Percentiles rank a stretch among this genome's conserved stretches.
These are phyloP conservation scores for Campaea margaritaria DNA, from an alignment of 2,888 invertebrate species.

Conservation along the genomic window DNA sequence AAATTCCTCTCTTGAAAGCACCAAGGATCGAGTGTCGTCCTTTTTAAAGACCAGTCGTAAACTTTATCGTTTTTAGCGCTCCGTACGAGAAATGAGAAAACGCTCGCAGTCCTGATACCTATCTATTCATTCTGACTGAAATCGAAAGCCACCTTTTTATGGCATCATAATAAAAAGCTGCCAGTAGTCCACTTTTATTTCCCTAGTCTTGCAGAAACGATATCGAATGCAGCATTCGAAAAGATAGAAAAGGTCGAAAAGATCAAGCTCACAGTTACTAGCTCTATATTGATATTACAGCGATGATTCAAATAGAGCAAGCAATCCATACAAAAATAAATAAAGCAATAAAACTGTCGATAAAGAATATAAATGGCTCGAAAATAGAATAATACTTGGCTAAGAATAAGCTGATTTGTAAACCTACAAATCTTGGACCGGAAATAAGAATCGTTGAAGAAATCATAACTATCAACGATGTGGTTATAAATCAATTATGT, in stretches of 20 bases:
- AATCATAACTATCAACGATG: constrained; percentile 34
- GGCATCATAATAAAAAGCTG: constrained; percentile 44
- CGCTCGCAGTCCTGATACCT: constrained; percentile 45
- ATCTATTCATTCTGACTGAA: constrained; percentile 43
- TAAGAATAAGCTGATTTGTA: constrained; percentile 33
- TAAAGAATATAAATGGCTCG: constrained; percentile 31
- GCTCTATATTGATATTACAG: constrained; percentile 18
- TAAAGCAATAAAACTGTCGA: constrained; percentile 38
- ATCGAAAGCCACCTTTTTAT: constrained; percentile 46
- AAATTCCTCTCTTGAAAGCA: constrained; percentile 76
- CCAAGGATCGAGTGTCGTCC: constrained; percentile 70
- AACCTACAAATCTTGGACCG: constrained; percentile 33
- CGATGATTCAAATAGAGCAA: constrained; percentile 31
- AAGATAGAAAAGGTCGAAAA: no score
- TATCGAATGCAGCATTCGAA: constrained; percentile 12
- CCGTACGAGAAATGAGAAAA: constrained; percentile 66
- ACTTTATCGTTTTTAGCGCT: constrained; percentile 76
- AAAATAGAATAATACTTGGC: constrained; percentile 34
- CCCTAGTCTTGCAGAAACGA: constrained; percentile 21
- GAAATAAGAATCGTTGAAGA: constrained; percentile 36
- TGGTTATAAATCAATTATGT: constrained; percentile 31
- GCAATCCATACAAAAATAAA: constrained; percentile 34
- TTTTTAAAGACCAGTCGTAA: constrained; percentile 74
- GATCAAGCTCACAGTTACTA: constrained; percentile 8
- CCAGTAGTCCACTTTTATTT: constrained; percentile 31